phyloP scores from a whole-genome alignment of 1,140 invertebrate species.

The Lethrus apterus region DNA sequence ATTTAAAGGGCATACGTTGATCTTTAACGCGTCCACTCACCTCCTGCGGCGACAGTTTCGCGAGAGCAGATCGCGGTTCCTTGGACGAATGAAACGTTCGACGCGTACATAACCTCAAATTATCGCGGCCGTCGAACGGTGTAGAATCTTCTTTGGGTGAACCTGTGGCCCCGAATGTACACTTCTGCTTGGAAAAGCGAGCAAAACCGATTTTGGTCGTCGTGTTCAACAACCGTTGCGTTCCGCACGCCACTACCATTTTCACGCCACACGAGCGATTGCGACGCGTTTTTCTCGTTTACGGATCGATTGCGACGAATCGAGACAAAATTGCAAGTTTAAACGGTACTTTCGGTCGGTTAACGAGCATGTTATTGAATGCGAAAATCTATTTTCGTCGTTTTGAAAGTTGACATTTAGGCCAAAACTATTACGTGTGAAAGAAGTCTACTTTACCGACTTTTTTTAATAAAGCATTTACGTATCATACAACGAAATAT shows the following conservation, averaged over 20 bases:
- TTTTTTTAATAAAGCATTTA: too few species aligned
- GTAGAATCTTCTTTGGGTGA: too few species aligned
- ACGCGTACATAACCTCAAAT: background rate
- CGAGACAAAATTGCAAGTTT: background rate
- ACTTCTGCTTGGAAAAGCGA: too few species aligned
- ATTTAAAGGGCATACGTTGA: too few species aligned
- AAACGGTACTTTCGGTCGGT: background rate
- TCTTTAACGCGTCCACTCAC: too few species aligned
- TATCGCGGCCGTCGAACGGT: too few species aligned
- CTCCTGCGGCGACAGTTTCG: constrained; percentile 36
- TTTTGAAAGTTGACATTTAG: background rate
- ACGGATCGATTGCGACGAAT: background rate
- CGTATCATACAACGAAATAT: too few species aligned
- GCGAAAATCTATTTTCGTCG: background rate
- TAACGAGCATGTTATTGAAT: background rate
- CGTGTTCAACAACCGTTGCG: background rate
- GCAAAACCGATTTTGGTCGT: too few species aligned
- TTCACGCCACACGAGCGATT: background rate
- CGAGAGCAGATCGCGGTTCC: constrained; percentile 24
- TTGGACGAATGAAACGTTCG: constrained; percentile 28
- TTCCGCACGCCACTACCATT: background rate
- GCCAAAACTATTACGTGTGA: too few species aligned
- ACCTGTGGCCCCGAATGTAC: too few species aligned
- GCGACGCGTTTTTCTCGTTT: background rate
- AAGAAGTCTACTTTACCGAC: too few species aligned